Percentiles rank a stretch among this genome's conserved stretches.
Evolutionary conservation across 2,888 invertebrate species (phyloP).

Genomic region (Erannis defoliaria): DNA sequence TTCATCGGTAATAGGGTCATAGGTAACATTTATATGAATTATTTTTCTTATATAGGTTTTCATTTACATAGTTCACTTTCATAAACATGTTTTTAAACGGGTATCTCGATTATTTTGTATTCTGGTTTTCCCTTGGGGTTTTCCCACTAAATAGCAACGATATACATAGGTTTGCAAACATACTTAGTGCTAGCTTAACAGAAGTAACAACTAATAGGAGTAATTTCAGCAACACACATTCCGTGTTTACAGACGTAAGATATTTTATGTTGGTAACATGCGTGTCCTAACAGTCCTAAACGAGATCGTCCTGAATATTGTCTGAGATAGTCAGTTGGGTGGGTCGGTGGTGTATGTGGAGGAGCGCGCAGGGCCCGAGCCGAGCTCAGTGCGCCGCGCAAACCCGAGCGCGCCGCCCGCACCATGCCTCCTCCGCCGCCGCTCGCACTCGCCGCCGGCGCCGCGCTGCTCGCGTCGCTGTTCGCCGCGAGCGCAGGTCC

Average conservation of each 20-base stretch:
- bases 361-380: slow-evolving; percentile 4
- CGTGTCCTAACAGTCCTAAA: slow-evolving; percentile 2
- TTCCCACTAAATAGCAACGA: too few species aligned
- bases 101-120: too few species aligned
- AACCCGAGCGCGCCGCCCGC: slow-evolving; percentile 51
- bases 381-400: slow-evolving; percentile 54
- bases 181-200: too few species aligned
- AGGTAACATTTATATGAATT: too few species aligned
- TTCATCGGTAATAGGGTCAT: too few species aligned
- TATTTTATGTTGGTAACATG: neutral
- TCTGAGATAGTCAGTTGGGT: neutral
- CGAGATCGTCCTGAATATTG: slow-evolving; percentile 9
- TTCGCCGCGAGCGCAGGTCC: slow-evolving; percentile 59
- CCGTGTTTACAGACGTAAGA: too few species aligned
- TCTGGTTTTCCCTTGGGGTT: too few species aligned
- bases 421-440: slow-evolving; percentile 46
- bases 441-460: slow-evolving; percentile 49
- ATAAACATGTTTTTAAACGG: too few species aligned
- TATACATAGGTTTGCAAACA: too few species aligned
- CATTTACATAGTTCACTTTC: too few species aligned
- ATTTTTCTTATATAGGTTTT: too few species aligned
- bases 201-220: neutral
- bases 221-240: neutral
- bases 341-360: neutral
- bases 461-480: slow-evolving; percentile 56